Evolutionary conservation across 2,797 vertebrate species (phyloP), one percentile per base, ranked within the genome.

Genomic region (Delichon dasypus): DNA sequence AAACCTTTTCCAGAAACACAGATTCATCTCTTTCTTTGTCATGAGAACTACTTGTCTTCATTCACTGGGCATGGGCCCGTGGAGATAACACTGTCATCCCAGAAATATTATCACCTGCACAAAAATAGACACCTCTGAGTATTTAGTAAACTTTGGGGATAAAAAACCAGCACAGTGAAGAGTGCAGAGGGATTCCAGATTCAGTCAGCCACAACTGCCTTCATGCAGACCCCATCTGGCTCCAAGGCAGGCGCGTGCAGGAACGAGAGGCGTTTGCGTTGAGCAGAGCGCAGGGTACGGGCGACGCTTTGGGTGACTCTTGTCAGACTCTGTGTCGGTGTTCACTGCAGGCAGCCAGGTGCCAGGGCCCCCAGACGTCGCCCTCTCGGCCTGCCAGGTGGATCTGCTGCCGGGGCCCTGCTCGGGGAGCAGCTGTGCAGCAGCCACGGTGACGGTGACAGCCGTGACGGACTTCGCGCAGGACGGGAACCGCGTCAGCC

Each of bases 381-480:
- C 79, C 60, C 96, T 99, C 42, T 98, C 98, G 0, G 62, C 96
- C 47, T 99, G 98, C 97, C 97, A 93, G 84, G 96, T 98, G 96
- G 96, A 98, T 74, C 97, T 98, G 40, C 81, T 51, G 85, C 81
- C 79, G 0, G 58, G 13, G 9, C 44, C 96, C 62, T 98, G 98
- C 96, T 51, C 70, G 2, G 92, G 70, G 13, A 79, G 95, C 84
- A 70, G 96, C 94, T 98, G 98, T 22, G 97, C 97, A 16, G 88
- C 38, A 23, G 97, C 97, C 12, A 19, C 18, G 3, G 93, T 99
- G 42, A 50, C 85, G 0, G 90, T 98, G 97, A 98, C 97, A 2
- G 98, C 98, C 1, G 96, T 98, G 92, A 98, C 98, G 0, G 98
- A 99, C 88, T 98, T 98, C 34, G 94, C 96, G 7, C 95, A 90